phyloP scores from a whole-genome alignment of 92 coral and sea anemone species.

The Galaxea fascicularis region DNA sequence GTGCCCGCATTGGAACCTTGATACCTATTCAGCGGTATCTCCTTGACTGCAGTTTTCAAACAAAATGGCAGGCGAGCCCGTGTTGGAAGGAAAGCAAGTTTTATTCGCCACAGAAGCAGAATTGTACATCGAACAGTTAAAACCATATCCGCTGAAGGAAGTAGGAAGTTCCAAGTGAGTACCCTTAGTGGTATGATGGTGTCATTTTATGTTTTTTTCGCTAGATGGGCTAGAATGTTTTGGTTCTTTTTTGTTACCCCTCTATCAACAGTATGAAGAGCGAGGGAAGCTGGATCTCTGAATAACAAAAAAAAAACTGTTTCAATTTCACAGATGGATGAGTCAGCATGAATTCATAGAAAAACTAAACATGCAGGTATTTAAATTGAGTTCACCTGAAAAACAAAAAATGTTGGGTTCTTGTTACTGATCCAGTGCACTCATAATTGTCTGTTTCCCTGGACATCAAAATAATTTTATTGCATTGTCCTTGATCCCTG shows the following conservation, averaged over 20 bases:
- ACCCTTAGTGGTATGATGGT: neutral
- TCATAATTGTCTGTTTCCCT: too few species aligned
- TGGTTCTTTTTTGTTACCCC: neutral
- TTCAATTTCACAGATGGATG: constrained; percentile 76
- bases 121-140: constrained; percentile 88
- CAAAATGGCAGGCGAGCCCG: constrained; percentile 72
- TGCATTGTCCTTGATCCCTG: too few species aligned
- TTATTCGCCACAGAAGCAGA: constrained; percentile 94
- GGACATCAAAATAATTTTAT: too few species aligned
- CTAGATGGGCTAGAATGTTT: neutral
- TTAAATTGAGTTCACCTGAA: too few species aligned
- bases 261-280: neutral
- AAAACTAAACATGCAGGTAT: constrained; percentile 98
- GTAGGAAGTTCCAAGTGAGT: constrained; percentile 94
- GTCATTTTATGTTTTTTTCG: neutral
- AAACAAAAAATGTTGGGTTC: too few species aligned
- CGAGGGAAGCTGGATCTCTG: neutral
- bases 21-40: constrained; percentile 63
- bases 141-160: constrained; percentile 72
- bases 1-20: constrained; percentile 4
- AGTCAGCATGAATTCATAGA: constrained; percentile 90
- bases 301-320: neutral
- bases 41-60: constrained; percentile 57
- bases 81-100: constrained; percentile 68
- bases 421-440: too few species aligned